Evolutionary conservation across 2,888 invertebrate species (phyloP).

Genomic region (Drosophila phalerata): DNA sequence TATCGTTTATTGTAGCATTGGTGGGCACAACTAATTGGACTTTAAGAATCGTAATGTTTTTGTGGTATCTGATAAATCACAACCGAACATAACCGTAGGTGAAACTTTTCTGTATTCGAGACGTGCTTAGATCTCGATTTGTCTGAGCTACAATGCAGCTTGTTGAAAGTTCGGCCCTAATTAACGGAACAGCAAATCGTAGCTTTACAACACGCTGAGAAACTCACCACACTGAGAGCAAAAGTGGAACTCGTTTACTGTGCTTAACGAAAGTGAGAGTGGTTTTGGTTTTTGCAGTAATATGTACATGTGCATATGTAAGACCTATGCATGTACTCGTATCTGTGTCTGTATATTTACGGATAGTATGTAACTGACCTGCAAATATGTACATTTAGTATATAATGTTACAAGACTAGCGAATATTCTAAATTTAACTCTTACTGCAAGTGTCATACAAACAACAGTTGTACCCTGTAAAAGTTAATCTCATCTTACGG

Average conservation of each 20-base stretch:
- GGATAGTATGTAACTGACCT: background rate
- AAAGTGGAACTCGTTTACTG: constrained; percentile 71
- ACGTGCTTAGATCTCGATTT: constrained; percentile 64
- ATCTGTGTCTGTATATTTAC: constrained; percentile 3
- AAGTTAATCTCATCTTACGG: background rate
- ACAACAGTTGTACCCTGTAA: background rate
- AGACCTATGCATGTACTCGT: constrained; percentile 8
- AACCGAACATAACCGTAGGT: constrained; percentile 66
- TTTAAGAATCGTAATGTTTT: constrained; percentile 5
- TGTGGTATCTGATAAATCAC: constrained; percentile 45
- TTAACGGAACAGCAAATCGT: constrained; percentile 60
- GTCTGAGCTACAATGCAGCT: constrained; percentile 64
- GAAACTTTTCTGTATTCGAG: constrained; percentile 66
- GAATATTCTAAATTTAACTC: background rate
- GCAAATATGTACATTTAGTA: constrained; percentile 4
- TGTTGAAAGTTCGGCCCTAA: constrained; percentile 65
- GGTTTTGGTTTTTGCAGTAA: constrained; percentile 31
- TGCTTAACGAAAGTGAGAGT: constrained; percentile 74
- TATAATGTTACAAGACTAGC: background rate
- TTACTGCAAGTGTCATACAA: too few species aligned
- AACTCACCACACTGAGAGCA: constrained; percentile 69
- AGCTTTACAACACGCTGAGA: constrained; percentile 67
- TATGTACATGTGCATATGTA: constrained; percentile 12
- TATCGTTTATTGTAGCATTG: background rate
- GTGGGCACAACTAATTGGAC: constrained; percentile 9